These are phyloP conservation scores for Pachycephala philippinensis DNA, from an alignment of 2,113 vertebrate genomes.

Conservation along the genomic window DNA sequence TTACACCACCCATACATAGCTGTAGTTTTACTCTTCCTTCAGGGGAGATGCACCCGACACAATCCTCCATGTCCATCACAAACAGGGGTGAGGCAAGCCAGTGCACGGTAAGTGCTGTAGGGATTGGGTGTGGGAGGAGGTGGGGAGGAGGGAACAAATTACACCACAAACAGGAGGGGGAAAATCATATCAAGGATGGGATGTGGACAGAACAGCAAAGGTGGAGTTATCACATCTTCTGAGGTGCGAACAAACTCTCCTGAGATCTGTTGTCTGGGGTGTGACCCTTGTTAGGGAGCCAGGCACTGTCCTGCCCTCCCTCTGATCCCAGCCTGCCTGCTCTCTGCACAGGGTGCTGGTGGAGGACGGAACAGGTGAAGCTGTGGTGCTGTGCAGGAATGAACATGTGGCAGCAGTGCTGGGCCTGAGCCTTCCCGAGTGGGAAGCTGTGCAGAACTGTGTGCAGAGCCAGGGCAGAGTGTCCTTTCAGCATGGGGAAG, in stretches of 20 bases:
- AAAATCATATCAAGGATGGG: neutral
- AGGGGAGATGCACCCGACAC: conserved; percentile 56
- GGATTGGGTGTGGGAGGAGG: neutral
- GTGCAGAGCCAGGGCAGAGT: conserved; percentile 75
- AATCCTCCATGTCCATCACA: conserved; percentile 61
- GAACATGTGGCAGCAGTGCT: conserved; percentile 68
- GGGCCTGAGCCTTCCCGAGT: conserved; percentile 69
- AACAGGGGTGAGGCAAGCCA: conserved; percentile 68
- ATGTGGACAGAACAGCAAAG: neutral
- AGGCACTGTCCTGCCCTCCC: neutral
- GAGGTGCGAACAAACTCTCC: neutral
- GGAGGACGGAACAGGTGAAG: conserved; percentile 84
- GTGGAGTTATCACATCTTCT: neutral
- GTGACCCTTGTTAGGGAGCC: neutral
- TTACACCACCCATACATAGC: neutral
- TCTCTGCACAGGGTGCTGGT: conserved; percentile 70
- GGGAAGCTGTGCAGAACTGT: conserved; percentile 79
- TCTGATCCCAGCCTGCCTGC: conserved; percentile 39
- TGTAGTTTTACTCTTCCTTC: conserved; percentile 14
- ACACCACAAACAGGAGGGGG: neutral
- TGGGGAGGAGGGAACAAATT: neutral
- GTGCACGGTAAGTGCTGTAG: conserved; percentile 64
- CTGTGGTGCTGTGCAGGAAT: conserved; percentile 73
- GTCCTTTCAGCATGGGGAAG: conserved; percentile 64
- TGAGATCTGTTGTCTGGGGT: neutral